Conservation (phyloP, 2,113 vertebrate species). For the Ibidorhyncha struthersii region DNA sequence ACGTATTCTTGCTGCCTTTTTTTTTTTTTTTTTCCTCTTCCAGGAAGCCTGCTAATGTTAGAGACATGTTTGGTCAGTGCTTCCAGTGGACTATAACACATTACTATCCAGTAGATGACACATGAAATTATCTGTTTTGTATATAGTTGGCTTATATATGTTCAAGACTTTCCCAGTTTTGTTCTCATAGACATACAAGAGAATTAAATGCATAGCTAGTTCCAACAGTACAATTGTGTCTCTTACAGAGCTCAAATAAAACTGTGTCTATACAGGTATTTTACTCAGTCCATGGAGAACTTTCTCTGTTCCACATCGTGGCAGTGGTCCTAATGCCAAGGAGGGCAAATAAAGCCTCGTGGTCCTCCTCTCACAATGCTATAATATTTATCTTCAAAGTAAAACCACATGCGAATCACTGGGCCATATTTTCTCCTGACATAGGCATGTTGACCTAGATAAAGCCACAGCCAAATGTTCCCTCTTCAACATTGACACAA, state of each 20-base stretch:
- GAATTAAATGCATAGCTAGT: background rate
- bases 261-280: background rate
- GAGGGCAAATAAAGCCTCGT: background rate
- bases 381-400: background rate
- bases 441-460: background rate
- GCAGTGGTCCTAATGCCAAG: background rate
- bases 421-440: background rate
- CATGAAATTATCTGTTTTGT: background rate
- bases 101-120: conserved; percentile 36
- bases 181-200: background rate
- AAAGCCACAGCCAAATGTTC: background rate
- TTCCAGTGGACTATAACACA: conserved; percentile 17
- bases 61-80: background rate
- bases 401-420: background rate
- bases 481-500: background rate
- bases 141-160: background rate
- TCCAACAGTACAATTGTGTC: background rate
- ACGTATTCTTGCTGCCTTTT: background rate
- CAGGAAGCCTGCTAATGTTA: conserved; percentile 37
- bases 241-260: background rate
- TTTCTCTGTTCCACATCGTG: background rate
- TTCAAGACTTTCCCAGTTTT: background rate
- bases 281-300: background rate
- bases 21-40: background rate
- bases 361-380: background rate